phyloP scores from a whole-genome alignment of 35 echinoderm and acorn worm species.

The Eucidaris tribuloides region DNA sequence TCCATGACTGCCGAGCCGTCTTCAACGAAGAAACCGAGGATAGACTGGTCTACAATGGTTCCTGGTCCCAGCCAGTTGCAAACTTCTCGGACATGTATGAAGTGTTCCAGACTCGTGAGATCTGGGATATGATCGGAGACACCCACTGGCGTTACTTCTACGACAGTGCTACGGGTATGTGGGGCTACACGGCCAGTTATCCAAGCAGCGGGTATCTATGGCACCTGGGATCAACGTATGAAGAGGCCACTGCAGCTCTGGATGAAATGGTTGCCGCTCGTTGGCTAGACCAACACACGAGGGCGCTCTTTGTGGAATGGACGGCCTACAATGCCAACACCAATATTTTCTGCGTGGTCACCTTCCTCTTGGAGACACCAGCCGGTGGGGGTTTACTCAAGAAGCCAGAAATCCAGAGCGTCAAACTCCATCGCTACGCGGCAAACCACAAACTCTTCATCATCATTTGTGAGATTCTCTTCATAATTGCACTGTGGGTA shows the following conservation, averaged over 20 bases:
- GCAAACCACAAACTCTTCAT: constrained; percentile 65
- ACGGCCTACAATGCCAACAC: constrained; percentile 88
- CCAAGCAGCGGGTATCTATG: constrained; percentile 66
- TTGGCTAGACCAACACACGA: constrained; percentile 77
- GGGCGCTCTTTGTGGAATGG: constrained; percentile 86
- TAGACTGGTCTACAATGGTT: constrained; percentile 23
- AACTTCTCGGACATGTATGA: neutral
- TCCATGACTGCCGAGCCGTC: constrained; percentile 26
- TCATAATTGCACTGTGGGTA: constrained; percentile 23
- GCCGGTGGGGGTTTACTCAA: constrained; percentile 74
- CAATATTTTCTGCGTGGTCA: constrained; percentile 84
- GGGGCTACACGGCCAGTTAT: constrained; percentile 43
- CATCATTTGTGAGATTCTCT: constrained; percentile 60
- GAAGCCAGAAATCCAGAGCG: constrained; percentile 49
- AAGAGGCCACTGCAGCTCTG: constrained; percentile 17
- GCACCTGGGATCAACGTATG: constrained; percentile 19
- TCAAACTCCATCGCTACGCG: constrained; percentile 57
- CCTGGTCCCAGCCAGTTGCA: neutral
- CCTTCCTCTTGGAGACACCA: constrained; percentile 70
- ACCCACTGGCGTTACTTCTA: constrained; percentile 55
- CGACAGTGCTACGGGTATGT: constrained; percentile 7
- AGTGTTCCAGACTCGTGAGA: neutral
- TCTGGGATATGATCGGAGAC: neutral
- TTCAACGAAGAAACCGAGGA: constrained; percentile 35
- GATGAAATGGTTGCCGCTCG: constrained; percentile 12